These are phyloP conservation scores for Cremastinae sp. DNA, from an alignment of 2,888 invertebrate genomes.

Conservation along the genomic window DNA sequence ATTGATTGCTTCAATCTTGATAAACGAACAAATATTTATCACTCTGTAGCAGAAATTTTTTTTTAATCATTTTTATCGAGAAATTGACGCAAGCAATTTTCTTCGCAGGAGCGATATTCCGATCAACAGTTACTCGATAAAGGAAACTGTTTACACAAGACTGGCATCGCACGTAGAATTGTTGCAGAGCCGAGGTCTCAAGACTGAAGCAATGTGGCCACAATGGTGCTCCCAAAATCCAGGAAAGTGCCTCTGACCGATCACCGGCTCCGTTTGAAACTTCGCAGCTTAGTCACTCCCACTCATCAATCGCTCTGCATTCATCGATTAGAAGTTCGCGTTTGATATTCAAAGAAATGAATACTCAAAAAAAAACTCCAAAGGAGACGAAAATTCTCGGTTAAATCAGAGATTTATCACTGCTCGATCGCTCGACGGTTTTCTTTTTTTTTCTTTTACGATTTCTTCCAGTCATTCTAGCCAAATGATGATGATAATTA, in stretches of 20 bases:
- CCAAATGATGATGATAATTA: too few relatives aligned
- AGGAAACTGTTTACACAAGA: conserved; percentile 86
- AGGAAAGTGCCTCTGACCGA: conserved; percentile 85
- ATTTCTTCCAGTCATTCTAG: too few relatives aligned
- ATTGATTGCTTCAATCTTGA: too few relatives aligned
- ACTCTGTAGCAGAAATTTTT: too few relatives aligned
- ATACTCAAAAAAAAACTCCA: too few relatives aligned
- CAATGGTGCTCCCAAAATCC: conserved; percentile 90
- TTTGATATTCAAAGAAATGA: not conserved
- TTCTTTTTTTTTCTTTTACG: not conserved
- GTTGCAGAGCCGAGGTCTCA: conserved; percentile 84
- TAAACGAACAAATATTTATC: too few relatives aligned
- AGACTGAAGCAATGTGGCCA: conserved; percentile 88
- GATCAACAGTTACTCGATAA: conserved; percentile 80
- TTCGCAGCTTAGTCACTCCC: conserved; percentile 3
- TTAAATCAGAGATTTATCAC: too few relatives aligned
- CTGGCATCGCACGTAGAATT: conserved; percentile 86
- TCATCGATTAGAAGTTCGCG: too few relatives aligned
- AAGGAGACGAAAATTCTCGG: too few relatives aligned
- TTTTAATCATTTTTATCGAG: conserved; percentile 36
- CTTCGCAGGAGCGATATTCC: conserved; percentile 83
- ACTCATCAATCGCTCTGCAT: not conserved
- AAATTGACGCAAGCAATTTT: conserved; percentile 15
- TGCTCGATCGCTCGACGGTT: not conserved
- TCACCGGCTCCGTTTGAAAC: conserved; percentile 54